These are phyloP conservation scores for Sialis lutaria DNA, from an alignment of 2,888 invertebrate species.

Conservation along the genomic window DNA sequence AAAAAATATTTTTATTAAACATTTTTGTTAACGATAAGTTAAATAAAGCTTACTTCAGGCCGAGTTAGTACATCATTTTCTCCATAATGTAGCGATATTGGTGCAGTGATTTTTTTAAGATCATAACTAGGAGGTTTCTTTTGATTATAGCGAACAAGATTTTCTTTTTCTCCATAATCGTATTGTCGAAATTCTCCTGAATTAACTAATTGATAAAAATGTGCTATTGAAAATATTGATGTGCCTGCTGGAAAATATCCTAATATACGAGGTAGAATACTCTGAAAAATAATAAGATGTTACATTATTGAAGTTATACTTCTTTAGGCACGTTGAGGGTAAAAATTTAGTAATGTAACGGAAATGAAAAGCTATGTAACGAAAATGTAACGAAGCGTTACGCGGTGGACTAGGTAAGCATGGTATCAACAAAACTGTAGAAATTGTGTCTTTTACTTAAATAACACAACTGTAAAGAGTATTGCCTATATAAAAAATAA, in stretches of 20 bases:
- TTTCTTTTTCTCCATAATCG: background rate
- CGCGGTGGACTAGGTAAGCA: too few species aligned
- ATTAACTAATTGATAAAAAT: slow-evolving; percentile 16
- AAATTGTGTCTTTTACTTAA: too few species aligned
- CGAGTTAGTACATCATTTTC: background rate
- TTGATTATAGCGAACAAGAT: background rate
- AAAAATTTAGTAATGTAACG: too few species aligned
- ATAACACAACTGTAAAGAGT: too few species aligned
- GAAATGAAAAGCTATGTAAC: too few species aligned
- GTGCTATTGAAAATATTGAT: slow-evolving; percentile 26
- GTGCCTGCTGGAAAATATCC: slow-evolving; percentile 30
- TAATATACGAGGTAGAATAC: slow-evolving; percentile 17
- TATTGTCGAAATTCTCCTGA: slow-evolving; percentile 1
- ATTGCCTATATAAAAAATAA: too few species aligned
- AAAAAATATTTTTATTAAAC: slow-evolving; percentile 27
- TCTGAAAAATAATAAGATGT: slow-evolving; percentile 15
- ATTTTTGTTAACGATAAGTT: background rate
- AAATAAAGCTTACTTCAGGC: background rate
- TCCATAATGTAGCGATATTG: slow-evolving; percentile 1
- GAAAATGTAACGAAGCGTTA: too few species aligned
- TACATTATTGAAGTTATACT: too few species aligned
- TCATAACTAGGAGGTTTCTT: background rate
- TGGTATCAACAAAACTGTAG: too few species aligned
- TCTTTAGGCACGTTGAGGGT: too few species aligned
- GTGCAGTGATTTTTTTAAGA: background rate